Evolutionary conservation across 53 echinoderm and acorn worm species (phyloP), one percentile per base, ranked within the genome.

Genomic region (Temnopleurus reevesii): DNA sequence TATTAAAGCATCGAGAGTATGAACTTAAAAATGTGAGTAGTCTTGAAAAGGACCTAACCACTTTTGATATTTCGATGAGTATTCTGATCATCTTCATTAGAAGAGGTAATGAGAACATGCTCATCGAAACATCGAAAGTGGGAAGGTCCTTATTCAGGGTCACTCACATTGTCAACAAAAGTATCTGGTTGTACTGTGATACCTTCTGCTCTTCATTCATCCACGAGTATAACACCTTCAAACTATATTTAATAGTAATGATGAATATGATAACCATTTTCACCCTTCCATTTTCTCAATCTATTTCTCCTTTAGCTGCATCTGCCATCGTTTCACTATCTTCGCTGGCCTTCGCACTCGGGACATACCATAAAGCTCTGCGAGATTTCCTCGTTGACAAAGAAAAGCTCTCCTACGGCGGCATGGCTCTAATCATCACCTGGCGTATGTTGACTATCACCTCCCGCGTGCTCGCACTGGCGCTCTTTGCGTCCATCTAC

Each of bases 391-490:
- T 71, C 0, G 2, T 3, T 0, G 90, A 91, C 57, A 95, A 94
- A 80, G 81, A 89, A 13, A 95, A 94, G 47, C 90, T 94, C 26
- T 51, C 85, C 28, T 94, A 94, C 77, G 18, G 91, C 47, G 92
- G 82, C 4, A 64, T 98, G 13, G 56, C 63, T 0, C 33, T 96
- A 25, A 90, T 93, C 3, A 94, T 98, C 28, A 13, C 59, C n/a
- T 98, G 98, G 99, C 94, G 99, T 1, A 85, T 92, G 0, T 94
- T 98, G 51, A 96, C 94, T 24, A 96, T 98, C 89, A 93, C 99
- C 4, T 81, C 99, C 13, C 94, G 99, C 29, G 99, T 98, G 4
- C 90, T 98, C 57, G 91, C 99, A 24, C 55, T 96, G 77, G 94
- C 94, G 0, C 91, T 98, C 53, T 98, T 98, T 65, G 96, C 96